Percentiles rank a stretch among this genome's conserved stretches.
phyloP scores from a whole-genome alignment of 2,113 vertebrate genomes.

The Microcebus tavaratra region DNA sequence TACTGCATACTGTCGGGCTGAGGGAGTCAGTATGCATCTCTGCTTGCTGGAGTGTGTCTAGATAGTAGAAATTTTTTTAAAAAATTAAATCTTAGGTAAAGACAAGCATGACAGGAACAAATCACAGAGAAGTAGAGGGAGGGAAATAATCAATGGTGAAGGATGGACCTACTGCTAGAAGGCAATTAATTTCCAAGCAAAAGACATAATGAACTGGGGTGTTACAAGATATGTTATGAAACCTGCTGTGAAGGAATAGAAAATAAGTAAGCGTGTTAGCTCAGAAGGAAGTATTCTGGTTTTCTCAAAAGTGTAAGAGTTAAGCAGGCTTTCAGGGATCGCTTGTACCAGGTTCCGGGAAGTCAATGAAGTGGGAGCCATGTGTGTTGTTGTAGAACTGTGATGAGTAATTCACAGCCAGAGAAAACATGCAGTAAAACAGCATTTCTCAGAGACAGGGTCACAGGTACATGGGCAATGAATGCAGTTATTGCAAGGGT shows the following conservation, averaged over 20 bases:
- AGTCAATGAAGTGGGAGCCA: neutral
- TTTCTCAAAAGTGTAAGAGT: neutral
- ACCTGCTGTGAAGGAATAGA: conserved; percentile 35
- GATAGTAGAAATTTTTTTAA: neutral
- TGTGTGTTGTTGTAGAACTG: neutral
- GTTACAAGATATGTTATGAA: conserved; percentile 37
- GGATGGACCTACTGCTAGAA: conserved; percentile 58
- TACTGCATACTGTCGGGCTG: neutral
- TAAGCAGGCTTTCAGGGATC: neutral
- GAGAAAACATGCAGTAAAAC: neutral
- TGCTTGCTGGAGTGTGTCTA: conserved; percentile 32
- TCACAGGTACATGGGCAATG: neutral
- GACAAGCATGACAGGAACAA: conserved; percentile 62
- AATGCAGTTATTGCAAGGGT: too few relatives aligned
- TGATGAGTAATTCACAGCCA: neutral
- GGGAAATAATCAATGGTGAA: conserved; percentile 69
- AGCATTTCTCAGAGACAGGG: neutral
- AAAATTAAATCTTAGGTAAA: conserved; percentile 67
- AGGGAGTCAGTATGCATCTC: neutral
- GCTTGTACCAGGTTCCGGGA: neutral
- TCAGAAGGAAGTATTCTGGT: neutral
- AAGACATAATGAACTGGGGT: neutral
- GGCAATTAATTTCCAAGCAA: conserved; percentile 73
- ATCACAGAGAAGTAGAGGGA: conserved; percentile 55
- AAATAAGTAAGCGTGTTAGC: conserved; percentile 18